Evolutionary conservation across 2,888 invertebrate species (phyloP), one percentile per base, ranked within the genome.

Genomic region (Tetanocera ferruginea): DNA sequence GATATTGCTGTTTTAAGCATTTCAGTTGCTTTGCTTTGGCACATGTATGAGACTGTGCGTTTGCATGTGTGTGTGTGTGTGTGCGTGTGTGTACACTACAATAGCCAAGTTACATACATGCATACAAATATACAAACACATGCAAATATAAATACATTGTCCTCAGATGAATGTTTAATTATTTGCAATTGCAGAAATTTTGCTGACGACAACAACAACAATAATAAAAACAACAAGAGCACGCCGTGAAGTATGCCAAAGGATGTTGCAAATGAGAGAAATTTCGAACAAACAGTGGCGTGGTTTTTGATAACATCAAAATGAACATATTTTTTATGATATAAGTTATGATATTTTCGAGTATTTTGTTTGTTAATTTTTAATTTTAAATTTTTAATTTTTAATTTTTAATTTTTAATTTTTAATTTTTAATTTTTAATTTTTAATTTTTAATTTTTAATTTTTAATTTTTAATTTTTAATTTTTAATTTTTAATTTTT

Each of bases 141-240:
- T 28, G 23, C 71, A 55, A n/a, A 57, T 57, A 72, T 31, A 52
- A 52, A n/a, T 25, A 76, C 62, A 71, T 72, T 72, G 72, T 74
- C 69, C 69, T 77, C 49, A 67, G 73, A 60, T 74, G 73, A 77
- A 77, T 77, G 77, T 77, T 77, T 77, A 77, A 74, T 77, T 77
- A 77, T 77, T 73, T 74, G 73, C 73, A 69, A 69, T 77, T 73
- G 77, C 77, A 73, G 73, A 76, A 71, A 66, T 76, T 76, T 69
- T 60, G 31, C 51, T 31, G 57, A 52, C 49, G 23, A 34, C 55
- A 62, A 70, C 34, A 74, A 69, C 60, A 49, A 52, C 55, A 60
- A 79, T 62, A 69, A 73, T 62, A 78, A 78, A 51, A 37, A 71
- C 66, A 77, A 75, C 70, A 71, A 78, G 37, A 14, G 19, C 34